These are phyloP conservation scores for Phrynosoma blainvillii DNA, from an alignment of 2,113 vertebrate species.

Conservation along the genomic window DNA sequence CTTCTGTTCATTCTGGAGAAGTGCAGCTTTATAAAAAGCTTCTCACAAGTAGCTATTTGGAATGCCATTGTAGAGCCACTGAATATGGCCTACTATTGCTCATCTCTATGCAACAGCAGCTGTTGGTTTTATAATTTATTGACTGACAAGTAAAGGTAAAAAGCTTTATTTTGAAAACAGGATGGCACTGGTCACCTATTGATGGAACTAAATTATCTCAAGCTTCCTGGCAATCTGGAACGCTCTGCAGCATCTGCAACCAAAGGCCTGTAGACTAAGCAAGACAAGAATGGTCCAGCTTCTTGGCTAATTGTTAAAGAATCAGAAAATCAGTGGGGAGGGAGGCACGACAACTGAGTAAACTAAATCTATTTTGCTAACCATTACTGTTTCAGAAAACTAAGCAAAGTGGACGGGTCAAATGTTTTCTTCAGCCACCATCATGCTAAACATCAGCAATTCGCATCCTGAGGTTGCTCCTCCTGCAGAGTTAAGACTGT, in stretches of 20 bases:
- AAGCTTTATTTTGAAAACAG: not conserved
- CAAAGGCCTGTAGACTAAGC: not conserved
- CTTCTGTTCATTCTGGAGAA: not conserved
- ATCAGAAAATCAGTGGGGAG: not conserved
- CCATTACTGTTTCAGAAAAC: not conserved
- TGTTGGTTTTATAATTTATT: too few relatives aligned
- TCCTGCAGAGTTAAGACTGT: conserved; percentile 63
- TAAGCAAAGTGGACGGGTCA: not conserved
- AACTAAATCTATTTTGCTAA: not conserved
- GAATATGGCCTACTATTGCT: not conserved
- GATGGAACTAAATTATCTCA: not conserved
- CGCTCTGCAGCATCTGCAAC: not conserved
- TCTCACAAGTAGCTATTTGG: too few relatives aligned
- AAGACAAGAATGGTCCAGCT: not conserved
- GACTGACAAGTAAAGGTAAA: too few relatives aligned
- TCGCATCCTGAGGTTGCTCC: not conserved
- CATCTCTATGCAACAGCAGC: not conserved
- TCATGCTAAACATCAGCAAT: too few relatives aligned
- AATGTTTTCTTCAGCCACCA: not conserved
- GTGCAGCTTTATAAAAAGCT: too few relatives aligned
- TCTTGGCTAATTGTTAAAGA: not conserved
- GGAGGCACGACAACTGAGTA: not conserved
- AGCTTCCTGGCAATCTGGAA: not conserved
- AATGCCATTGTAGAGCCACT: too few relatives aligned
- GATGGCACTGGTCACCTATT: not conserved